Conservation (phyloP, 2,113 vertebrate genomes). For the Erpornis zantholeuca region DNA sequence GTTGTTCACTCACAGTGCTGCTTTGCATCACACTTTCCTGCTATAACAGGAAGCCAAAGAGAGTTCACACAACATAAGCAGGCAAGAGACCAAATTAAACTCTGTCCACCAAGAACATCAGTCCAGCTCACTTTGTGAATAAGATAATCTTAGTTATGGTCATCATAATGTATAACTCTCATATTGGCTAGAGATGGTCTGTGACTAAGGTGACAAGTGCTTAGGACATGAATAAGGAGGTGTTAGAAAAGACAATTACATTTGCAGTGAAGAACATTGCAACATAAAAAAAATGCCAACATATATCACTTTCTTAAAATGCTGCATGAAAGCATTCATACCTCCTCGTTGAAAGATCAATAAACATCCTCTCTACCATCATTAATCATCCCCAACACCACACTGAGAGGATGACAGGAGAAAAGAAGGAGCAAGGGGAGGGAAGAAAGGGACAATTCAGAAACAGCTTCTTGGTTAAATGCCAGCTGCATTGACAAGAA, state of each 20-base stretch:
- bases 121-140: background rate
- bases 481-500: background rate
- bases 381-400: slow-evolving; percentile 4
- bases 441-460: background rate
- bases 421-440: background rate
- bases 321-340: background rate
- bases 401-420: background rate
- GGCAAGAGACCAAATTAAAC: background rate
- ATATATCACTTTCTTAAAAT: background rate
- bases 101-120: background rate
- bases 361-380: background rate
- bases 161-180: background rate
- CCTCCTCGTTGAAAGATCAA: background rate
- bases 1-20: background rate
- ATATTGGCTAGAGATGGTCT: background rate
- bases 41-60: background rate
- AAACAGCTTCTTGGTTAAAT: background rate
- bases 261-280: background rate
- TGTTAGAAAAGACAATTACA: background rate
- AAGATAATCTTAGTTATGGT: background rate
- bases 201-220: background rate
- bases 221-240: background rate
- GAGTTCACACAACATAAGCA: background rate
- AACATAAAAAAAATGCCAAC: background rate
- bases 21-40: background rate